Evolutionary conservation across 2,888 invertebrate genomes (phyloP).

Genomic region (Osmoderma eremita): DNA sequence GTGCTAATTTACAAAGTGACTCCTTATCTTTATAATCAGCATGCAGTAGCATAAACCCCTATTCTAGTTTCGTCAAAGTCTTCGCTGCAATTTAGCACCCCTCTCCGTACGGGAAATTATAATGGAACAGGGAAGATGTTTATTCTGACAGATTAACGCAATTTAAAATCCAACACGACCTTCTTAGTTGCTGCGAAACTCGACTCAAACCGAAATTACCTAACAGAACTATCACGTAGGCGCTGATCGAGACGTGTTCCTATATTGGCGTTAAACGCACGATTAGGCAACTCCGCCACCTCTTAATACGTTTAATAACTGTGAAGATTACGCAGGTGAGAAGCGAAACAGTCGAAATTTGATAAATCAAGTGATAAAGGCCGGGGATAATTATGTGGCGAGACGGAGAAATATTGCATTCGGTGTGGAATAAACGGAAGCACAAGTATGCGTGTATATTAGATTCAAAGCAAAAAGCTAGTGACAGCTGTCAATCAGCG

Average conservation of each 20-base stretch:
- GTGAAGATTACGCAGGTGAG: conserved; percentile 12
- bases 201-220: neutral
- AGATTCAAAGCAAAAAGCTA: no score
- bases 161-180: conserved; percentile 25
- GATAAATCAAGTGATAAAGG: conserved; percentile 10
- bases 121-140: neutral
- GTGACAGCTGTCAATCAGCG: no score
- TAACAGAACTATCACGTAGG: no score
- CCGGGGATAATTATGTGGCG: neutral
- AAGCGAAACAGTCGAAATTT: conserved; percentile 15
- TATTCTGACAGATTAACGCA: conserved; percentile 20
- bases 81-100: conserved; percentile 2
- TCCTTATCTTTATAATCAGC: conserved; percentile 8
- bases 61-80: neutral
- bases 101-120: conserved; percentile 1
- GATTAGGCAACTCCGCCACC: conserved; percentile 15
- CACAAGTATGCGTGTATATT: no score
- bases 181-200: neutral
- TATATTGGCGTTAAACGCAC: conserved; percentile 9
- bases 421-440: no score
- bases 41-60: neutral
- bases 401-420: neutral
- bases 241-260: neutral
- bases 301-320: conserved; percentile 14
- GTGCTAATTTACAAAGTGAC: neutral